phyloP scores from a whole-genome alignment of 2,888 invertebrate species.

The Allolobophora icterica region DNA sequence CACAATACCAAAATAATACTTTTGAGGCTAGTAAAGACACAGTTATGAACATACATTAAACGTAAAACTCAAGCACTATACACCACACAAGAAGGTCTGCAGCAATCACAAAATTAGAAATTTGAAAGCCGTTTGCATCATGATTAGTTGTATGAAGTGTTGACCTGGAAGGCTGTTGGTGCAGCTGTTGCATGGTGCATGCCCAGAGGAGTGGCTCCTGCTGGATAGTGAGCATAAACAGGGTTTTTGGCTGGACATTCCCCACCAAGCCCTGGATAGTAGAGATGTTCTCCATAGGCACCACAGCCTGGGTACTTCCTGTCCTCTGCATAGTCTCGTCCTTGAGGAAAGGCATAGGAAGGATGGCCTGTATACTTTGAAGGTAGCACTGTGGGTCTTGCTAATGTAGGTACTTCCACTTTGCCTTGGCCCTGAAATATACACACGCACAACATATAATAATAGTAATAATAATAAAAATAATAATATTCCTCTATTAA shows the following conservation, averaged over 20 bases:
- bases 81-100: not conserved
- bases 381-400: conserved; percentile 57
- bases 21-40: not conserved
- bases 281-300: conserved; percentile 48
- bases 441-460: not conserved
- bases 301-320: conserved; percentile 59
- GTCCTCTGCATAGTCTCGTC: conserved; percentile 57
- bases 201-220: conserved; percentile 61
- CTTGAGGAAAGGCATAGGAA: conserved; percentile 61
- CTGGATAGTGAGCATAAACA: conserved; percentile 49
- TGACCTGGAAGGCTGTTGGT: conserved; percentile 66
- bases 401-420: conserved; percentile 57
- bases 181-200: conserved; percentile 59
- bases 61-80: not conserved
- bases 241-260: conserved; percentile 40
- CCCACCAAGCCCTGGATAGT: conserved; percentile 32
- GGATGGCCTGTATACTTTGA: conserved; percentile 64
- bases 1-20: not conserved
- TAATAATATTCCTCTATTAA: too few species aligned
- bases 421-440: conserved; percentile 58
- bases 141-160: conserved; percentile 58
- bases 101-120: not conserved
- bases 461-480: too few species aligned
- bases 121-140: not conserved
- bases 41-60: not conserved